Conservation (phyloP, 2,888 invertebrate species). For the Dinocampus coccinellae region DNA sequence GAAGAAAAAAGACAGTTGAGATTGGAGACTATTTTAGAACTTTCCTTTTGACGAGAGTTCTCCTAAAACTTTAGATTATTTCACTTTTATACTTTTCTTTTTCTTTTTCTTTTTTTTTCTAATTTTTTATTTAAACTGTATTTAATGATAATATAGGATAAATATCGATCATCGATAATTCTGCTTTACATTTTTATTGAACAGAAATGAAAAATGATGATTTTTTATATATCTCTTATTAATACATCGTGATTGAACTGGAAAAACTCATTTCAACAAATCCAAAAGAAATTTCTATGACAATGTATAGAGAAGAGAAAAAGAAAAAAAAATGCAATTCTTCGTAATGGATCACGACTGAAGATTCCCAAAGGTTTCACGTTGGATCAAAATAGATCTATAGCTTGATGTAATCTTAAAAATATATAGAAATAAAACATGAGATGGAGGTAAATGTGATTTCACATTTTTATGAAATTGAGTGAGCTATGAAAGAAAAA, state of each 20-base stretch:
- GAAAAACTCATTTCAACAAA: not conserved
- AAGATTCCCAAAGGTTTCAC: not conserved
- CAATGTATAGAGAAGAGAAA: too few relatives aligned
- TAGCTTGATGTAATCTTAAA: not conserved
- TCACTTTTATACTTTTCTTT: too few relatives aligned
- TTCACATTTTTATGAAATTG: too few relatives aligned
- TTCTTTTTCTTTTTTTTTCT: not conserved
- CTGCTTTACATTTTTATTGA: not conserved
- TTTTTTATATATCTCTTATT: too few relatives aligned
- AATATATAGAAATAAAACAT: not conserved
- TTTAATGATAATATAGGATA: not conserved
- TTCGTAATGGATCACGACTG: not conserved
- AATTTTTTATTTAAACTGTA: not conserved
- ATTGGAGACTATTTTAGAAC: not conserved
- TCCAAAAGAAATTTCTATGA: not conserved
- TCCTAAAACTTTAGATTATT: too few relatives aligned
- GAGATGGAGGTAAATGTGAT: not conserved
- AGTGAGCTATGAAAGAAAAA: too few relatives aligned
- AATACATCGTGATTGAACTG: not conserved
- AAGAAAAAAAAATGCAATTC: not conserved
- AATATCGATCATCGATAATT: not conserved
- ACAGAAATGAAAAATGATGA: not conserved
- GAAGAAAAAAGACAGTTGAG: not conserved
- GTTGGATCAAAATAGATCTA: not conserved
- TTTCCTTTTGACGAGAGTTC: not conserved